Evolutionary conservation across 2,797 vertebrate genomes (phyloP).

Genomic region (Acanthopagrus latus): DNA sequence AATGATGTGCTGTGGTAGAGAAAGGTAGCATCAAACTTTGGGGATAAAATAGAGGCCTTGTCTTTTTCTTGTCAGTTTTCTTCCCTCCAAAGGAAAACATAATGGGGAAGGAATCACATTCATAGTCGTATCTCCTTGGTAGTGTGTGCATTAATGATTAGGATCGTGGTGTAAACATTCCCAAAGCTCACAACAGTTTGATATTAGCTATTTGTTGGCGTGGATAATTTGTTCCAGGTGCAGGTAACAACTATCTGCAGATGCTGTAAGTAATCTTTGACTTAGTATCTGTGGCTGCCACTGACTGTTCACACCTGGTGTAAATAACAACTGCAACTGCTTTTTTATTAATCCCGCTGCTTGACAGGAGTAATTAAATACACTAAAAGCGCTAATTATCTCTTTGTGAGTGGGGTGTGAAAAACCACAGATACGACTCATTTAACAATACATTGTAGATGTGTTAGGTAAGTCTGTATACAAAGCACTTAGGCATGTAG

Average conservation of each 20-base stretch:
- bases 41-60: neutral
- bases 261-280: conserved; percentile 26
- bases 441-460: conserved; percentile 17
- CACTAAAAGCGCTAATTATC: conserved; percentile 59
- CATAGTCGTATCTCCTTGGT: neutral
- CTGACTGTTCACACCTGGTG: conserved; percentile 49
- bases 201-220: neutral
- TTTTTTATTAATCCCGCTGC: conserved; percentile 54
- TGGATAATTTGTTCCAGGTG: conserved; percentile 39
- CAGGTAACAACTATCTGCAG: conserved; percentile 17
- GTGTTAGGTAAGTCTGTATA: conserved; percentile 26
- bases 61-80: neutral
- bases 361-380: conserved; percentile 51
- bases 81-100: neutral
- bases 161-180: conserved; percentile 2
- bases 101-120: neutral
- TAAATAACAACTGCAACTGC: conserved; percentile 59
- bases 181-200: neutral
- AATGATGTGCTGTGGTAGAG: neutral
- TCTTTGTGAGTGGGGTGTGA: conserved; percentile 19
- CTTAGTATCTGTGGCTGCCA: conserved; percentile 4
- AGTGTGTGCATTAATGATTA: neutral
- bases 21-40: neutral
- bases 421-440: conserved; percentile 19
- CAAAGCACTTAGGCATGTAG: neutral